These are phyloP conservation scores for Blastobasis lacticolella DNA, from an alignment of 2,888 invertebrate species.

Conservation along the genomic window DNA sequence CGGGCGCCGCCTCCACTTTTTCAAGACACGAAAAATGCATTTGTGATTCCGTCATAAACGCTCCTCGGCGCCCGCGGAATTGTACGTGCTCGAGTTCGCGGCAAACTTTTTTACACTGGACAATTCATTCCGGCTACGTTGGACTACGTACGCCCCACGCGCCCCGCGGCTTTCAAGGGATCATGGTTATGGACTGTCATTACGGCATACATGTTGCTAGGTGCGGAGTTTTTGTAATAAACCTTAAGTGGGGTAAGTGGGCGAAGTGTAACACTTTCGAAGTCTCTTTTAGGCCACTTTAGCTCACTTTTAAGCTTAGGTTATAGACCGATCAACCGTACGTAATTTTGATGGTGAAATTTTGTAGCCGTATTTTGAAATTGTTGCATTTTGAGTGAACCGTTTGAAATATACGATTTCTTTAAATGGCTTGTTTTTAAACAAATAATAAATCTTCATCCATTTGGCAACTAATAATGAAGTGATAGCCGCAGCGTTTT, in stretches of 20 bases:
- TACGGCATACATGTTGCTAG: neutral
- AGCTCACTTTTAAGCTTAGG: neutral
- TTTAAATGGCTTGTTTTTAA: too few species aligned
- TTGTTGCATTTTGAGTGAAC: too few species aligned
- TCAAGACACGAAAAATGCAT: conserved; percentile 68
- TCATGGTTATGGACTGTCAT: neutral
- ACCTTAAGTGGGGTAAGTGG: too few species aligned
- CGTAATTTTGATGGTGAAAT: neutral
- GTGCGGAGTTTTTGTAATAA: too few species aligned
- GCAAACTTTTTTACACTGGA: conserved; percentile 5
- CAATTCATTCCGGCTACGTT: neutral
- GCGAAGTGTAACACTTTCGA: too few species aligned
- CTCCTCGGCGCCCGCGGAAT: conserved; percentile 36
- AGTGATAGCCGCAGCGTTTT: too few species aligned
- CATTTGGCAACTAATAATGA: too few species aligned
- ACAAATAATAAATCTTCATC: too few species aligned
- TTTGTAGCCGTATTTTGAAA: neutral
- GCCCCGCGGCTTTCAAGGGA: conserved; percentile 1
- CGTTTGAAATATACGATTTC: too few species aligned
- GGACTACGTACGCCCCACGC: neutral
- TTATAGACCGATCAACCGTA: neutral
- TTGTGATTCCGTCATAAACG: conserved; percentile 63
- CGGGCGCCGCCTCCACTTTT: conserved; percentile 43
- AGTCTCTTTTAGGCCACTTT: neutral
- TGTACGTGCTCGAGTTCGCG: conserved; percentile 18